A percentile compares a stretch with the other conserved stretches of the same genome.
Evolutionary conservation across 2,888 invertebrate genomes (phyloP).

Genomic region (Macropis europaea): DNA sequence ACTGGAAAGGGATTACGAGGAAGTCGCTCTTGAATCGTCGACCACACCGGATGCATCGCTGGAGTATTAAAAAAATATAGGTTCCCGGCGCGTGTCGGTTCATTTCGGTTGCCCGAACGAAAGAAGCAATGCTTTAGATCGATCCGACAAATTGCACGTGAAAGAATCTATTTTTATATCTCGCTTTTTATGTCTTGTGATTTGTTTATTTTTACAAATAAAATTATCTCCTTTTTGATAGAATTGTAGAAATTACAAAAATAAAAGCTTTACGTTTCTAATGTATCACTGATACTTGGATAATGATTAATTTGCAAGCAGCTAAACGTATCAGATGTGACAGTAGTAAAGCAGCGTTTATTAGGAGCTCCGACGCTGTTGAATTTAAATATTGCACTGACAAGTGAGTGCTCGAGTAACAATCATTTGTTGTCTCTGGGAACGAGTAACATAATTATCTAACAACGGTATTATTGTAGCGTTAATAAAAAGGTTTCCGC

Average conservation of each 20-base stretch:
- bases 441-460: background rate
- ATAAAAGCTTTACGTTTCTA: background rate
- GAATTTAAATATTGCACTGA: slow-evolving; percentile 20
- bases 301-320: too few species aligned
- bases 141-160: slow-evolving; percentile 26
- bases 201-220: slow-evolving; percentile 32
- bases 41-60: slow-evolving; percentile 60
- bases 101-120: slow-evolving; percentile 10
- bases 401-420: slow-evolving; percentile 1
- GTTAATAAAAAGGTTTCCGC: background rate
- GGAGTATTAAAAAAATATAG: slow-evolving; percentile 45
- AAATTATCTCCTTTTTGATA: slow-evolving; percentile 32
- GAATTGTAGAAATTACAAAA: slow-evolving; percentile 12
- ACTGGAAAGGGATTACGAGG: slow-evolving; percentile 90
- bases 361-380: background rate
- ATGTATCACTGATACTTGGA: background rate
- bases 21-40: slow-evolving; percentile 87
- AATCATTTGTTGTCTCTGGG: background rate
- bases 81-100: slow-evolving; percentile 5
- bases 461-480: background rate
- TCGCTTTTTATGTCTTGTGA: slow-evolving; percentile 25
- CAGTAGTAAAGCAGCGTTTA: background rate
- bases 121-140: background rate
- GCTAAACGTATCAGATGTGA: background rate
- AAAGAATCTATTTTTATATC: slow-evolving; percentile 8